Evolutionary conservation across 2,888 invertebrate genomes (phyloP).

Genomic region (Drosophila niveifrons): DNA sequence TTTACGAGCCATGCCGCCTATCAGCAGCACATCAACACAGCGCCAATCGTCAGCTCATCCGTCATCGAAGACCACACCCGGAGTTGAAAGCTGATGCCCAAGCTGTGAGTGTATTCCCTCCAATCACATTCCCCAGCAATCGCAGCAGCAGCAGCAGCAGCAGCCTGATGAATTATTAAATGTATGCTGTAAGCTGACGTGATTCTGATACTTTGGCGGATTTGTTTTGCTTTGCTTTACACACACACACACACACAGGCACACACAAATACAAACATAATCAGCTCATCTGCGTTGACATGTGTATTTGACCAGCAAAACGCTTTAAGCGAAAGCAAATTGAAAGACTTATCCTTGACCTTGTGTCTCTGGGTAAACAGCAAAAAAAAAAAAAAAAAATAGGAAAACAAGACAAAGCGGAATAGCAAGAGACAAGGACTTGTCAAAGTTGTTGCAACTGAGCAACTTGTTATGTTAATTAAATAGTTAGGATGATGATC

Average conservation of each 20-base stretch:
- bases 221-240: slow-evolving; percentile 46
- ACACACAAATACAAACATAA: slow-evolving; percentile 1
- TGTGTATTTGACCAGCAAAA: slow-evolving; percentile 32
- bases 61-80: slow-evolving; percentile 64
- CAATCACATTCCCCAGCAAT: neutral
- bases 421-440: slow-evolving; percentile 4
- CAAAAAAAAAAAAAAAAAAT: neutral
- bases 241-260: slow-evolving; percentile 17
- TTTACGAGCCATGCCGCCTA: slow-evolving; percentile 70
- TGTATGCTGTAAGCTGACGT: slow-evolving; percentile 60
- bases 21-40: slow-evolving; percentile 68
- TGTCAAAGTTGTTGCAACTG: slow-evolving; percentile 16
- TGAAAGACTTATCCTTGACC: slow-evolving; percentile 27
- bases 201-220: slow-evolving; percentile 61
- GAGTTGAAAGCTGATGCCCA: slow-evolving; percentile 25
- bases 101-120: neutral
- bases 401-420: neutral
- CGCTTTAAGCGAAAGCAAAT: slow-evolving; percentile 2
- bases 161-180: slow-evolving; percentile 69
- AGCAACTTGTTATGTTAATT: slow-evolving; percentile 43
- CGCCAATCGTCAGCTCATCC: slow-evolving; percentile 72
- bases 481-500: slow-evolving; percentile 42
- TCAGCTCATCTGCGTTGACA: slow-evolving; percentile 41
- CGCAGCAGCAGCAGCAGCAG: slow-evolving; percentile 31
- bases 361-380: slow-evolving; percentile 5